Percentiles rank a stretch among this genome's conserved stretches.
phyloP scores from a whole-genome alignment of 2,797 vertebrate genomes.

The Cryptoprocta ferox region DNA sequence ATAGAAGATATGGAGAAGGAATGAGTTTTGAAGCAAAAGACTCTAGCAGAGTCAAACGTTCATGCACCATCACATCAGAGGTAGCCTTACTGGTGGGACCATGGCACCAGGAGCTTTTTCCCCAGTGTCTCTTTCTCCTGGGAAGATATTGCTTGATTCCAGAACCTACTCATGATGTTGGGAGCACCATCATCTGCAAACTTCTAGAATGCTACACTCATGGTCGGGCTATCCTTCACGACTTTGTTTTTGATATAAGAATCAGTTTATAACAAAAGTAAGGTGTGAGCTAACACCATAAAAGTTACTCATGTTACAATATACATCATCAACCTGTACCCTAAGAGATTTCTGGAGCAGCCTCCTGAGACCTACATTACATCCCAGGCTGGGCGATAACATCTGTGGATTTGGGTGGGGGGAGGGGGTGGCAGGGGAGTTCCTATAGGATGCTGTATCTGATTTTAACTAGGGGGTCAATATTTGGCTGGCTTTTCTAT shows the following conservation, averaged over 20 bases:
- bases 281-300: not conserved
- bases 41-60: not conserved
- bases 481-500: not conserved
- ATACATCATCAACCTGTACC: not conserved
- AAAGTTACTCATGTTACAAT: not conserved
- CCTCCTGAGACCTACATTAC: not conserved
- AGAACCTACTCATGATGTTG: not conserved
- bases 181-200: too few relatives aligned
- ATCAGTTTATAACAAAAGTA: not conserved
- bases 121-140: not conserved
- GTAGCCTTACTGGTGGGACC: not conserved
- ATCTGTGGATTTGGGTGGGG: not conserved
- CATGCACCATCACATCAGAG: not conserved
- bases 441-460: not conserved
- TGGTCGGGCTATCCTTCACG: not conserved
- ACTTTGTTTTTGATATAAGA: not conserved
- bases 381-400: too few relatives aligned
- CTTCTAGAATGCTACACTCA: not conserved
- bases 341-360: not conserved
- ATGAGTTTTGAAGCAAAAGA: not conserved
- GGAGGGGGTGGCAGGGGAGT: too few relatives aligned
- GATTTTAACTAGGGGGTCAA: not conserved
- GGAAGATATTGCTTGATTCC: not conserved
- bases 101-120: not conserved
- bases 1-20: not conserved